Percentiles rank a stretch among this genome's conserved stretches.
phyloP scores from a whole-genome alignment of 2,113 vertebrate genomes.

The Platysteira castanea region DNA sequence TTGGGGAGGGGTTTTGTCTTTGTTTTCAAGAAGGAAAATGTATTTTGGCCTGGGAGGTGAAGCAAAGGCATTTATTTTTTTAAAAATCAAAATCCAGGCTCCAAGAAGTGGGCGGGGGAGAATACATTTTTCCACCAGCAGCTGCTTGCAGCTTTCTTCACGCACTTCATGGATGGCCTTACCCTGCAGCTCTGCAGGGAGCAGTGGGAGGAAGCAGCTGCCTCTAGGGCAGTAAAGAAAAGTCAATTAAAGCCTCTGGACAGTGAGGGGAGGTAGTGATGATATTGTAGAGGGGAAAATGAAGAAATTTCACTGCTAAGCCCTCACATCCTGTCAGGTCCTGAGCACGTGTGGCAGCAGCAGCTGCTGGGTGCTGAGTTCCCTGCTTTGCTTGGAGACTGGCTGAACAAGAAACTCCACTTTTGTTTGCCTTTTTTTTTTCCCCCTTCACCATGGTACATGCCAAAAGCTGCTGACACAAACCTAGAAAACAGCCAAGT shows the following conservation, averaged over 20 bases:
- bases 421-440: neutral
- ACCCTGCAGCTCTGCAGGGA: neutral
- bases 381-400: neutral
- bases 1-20: neutral
- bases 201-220: neutral
- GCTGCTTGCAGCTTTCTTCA: neutral
- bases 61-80: neutral
- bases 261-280: neutral
- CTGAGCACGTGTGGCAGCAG: neutral
- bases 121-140: neutral
- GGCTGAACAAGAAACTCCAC: neutral
- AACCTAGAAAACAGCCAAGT: neutral
- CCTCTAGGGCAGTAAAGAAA: neutral
- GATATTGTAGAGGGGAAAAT: neutral
- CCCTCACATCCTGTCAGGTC: rapidly evolving
- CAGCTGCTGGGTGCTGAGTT: neutral
- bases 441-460: neutral
- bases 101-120: rapidly evolving
- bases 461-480: neutral
- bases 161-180: rapidly evolving
- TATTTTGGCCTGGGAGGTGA: neutral
- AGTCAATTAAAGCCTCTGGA: neutral
- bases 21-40: neutral
- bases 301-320: neutral
- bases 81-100: neutral